phyloP scores from a whole-genome alignment of 2,113 vertebrate genomes.

The Erythrocercus mccallii region DNA sequence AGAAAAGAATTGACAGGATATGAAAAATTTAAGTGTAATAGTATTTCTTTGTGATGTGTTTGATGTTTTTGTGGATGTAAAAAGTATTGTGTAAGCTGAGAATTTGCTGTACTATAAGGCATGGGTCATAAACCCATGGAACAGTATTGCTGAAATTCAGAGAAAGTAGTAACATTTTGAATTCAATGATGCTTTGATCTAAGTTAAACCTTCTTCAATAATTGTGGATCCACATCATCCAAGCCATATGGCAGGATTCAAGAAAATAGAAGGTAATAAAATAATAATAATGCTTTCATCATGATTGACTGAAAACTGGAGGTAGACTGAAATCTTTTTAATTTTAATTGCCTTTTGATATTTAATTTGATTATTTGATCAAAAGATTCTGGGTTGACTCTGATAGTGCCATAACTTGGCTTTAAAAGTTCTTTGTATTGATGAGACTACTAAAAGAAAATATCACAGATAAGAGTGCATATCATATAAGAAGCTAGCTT shows the following conservation, averaged over 20 bases:
- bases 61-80: not conserved
- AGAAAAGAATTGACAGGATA: not conserved
- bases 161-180: not conserved
- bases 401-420: not conserved
- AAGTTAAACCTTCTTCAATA: constrained; percentile 10
- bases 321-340: not conserved
- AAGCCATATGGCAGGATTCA: not conserved
- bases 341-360: constrained; percentile 56
- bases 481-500: not conserved
- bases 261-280: constrained; percentile 5
- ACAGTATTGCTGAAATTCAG: not conserved
- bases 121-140: not conserved
- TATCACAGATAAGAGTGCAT: not conserved
- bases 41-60: not conserved
- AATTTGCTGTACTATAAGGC: not conserved
- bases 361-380: constrained; percentile 55
- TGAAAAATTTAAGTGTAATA: not conserved
- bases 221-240: not conserved
- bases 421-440: constrained; percentile 20
- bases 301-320: not conserved
- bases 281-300: constrained; percentile 55
- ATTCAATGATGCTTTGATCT: constrained; percentile 33
- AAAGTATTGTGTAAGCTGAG: not conserved
- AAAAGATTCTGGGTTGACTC: constrained; percentile 25
- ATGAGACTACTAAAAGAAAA: not conserved